Base-by-base conservation (phyloP, 2,113 vertebrate genomes). In the Pterocles gutturalis region DNA sequence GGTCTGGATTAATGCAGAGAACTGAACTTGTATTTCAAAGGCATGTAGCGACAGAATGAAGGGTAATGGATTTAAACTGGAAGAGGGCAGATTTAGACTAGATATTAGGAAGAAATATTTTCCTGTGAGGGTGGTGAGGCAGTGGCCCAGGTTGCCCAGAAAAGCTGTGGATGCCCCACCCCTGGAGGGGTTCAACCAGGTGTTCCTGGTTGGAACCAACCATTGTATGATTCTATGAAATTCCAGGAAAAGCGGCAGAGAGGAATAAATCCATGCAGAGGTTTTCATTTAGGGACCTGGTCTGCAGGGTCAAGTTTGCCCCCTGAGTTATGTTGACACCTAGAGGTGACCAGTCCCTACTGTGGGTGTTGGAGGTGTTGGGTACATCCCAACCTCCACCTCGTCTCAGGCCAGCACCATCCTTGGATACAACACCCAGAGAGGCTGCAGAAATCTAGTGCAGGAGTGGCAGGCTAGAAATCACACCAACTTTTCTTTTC, bases 381-480 rank as follows among this genome's bases (percentile, higher is more conserved):
- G 22, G 20, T 41, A 41, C 41, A 41, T 41, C 41, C 41, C 41
- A 41, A 41, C 41, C 41, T 24, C 73, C 69, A 31, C 7, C 10
- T 10, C 24, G 12, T 2, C 57, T 83, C 72, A 58, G 29, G 4
- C 10, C 71, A 51, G 25, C 36, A 67, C 7, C 1, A 0, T 28
- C 31, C 25, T 38, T 17, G 4, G n/a, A 7, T 2, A 3, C 61
- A 54, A 5, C 0, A 0, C 21, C 31, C 17, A 19, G 53, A 61
- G 67, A 12, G 3, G 26, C 4, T 46, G 48, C 19, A 22, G 11
- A 16, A 33, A 46, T 22, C 22, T 2, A 0, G 15, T 3, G 4
- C 1, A 8, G 26, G 24, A 48, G 14, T 14, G 5, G 15, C 17
- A 61, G 33, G 19, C 3, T 65, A 51, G 54, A 91, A 84, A 87